Evolutionary conservation across 2,888 invertebrate genomes (phyloP).

Genomic region (Axea sp.): DNA sequence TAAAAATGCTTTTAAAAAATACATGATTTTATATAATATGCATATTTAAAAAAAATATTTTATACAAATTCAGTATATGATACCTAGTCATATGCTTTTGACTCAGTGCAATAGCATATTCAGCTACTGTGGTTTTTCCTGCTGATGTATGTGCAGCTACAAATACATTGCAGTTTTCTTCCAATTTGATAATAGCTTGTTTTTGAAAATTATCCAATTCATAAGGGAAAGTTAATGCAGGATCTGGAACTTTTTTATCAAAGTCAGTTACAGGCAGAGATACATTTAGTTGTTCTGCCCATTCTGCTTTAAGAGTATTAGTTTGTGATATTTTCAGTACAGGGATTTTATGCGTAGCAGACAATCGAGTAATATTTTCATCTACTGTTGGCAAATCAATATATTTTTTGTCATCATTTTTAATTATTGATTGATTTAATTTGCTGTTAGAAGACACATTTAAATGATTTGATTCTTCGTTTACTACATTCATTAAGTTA

Average conservation of each 20-base stretch:
- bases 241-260: conserved; percentile 87
- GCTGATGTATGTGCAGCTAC: conserved; percentile 99
- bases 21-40: no score
- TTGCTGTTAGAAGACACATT: conserved; percentile 72
- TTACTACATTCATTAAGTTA: conserved; percentile 35
- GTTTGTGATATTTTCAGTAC: conserved; percentile 85
- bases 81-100: conserved; percentile 93
- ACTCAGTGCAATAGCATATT: conserved; percentile 97
- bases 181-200: conserved; percentile 95
- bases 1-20: no score
- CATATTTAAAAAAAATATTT: conserved; percentile 3
- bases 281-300: conserved; percentile 93
- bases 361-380: conserved; percentile 76
- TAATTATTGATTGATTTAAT: conserved; percentile 21
- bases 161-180: conserved; percentile 96
- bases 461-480: conserved; percentile 79
- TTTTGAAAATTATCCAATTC: conserved; percentile 98
- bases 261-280: conserved; percentile 90
- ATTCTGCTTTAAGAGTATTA: conserved; percentile 84
- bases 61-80: neutral
- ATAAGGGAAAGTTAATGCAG: conserved; percentile 93
- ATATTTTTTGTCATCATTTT: conserved; percentile 64
- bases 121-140: conserved; percentile 99
- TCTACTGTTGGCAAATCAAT: conserved; percentile 56
- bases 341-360: conserved; percentile 79